Conservation (phyloP, 2,797 vertebrate genomes). For the Pogonophryne albipinna region DNA sequence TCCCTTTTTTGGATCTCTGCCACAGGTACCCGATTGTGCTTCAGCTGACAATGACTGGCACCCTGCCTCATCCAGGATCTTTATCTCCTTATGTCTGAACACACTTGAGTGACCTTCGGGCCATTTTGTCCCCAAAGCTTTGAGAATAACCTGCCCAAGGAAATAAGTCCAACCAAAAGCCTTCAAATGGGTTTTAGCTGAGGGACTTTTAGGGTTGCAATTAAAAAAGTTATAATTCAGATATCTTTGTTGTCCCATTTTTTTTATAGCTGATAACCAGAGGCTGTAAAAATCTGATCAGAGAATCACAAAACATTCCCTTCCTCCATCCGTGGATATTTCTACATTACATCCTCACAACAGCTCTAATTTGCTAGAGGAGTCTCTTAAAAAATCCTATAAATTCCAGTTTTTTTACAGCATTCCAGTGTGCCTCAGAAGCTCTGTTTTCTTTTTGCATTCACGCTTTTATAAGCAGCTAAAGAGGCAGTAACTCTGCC, state of each 20-base stretch:
- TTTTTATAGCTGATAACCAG: constrained; percentile 7
- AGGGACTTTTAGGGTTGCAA: background rate
- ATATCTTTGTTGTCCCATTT: background rate
- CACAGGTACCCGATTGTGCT: constrained; percentile 43
- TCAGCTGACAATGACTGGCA: constrained; percentile 66
- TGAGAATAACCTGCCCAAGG: constrained; percentile 23
- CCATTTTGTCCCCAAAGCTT: constrained; percentile 24
- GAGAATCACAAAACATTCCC: constrained; percentile 1
- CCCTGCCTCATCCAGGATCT: constrained; percentile 48
- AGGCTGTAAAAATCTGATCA: constrained; percentile 27
- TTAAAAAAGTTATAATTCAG: too few species aligned
- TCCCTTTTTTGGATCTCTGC: constrained; percentile 48
- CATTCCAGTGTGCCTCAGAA: constrained; percentile 49
- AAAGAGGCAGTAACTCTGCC: constrained; percentile 67
- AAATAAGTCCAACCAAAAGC: constrained; percentile 27
- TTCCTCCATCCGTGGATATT: constrained; percentile 5
- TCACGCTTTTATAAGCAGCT: constrained; percentile 69
- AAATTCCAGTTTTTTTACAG: constrained; percentile 44
- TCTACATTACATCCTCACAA: constrained; percentile 2
- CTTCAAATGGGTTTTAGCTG: constrained; percentile 5
- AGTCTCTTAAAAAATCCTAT: constrained; percentile 45
- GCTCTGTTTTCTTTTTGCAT: constrained; percentile 58
- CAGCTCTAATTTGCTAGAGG: constrained; percentile 36
- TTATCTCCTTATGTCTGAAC: constrained; percentile 46
- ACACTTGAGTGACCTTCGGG: constrained; percentile 35